Conservation (phyloP, 2,888 invertebrate genomes). For the Abrostola triplasia region DNA sequence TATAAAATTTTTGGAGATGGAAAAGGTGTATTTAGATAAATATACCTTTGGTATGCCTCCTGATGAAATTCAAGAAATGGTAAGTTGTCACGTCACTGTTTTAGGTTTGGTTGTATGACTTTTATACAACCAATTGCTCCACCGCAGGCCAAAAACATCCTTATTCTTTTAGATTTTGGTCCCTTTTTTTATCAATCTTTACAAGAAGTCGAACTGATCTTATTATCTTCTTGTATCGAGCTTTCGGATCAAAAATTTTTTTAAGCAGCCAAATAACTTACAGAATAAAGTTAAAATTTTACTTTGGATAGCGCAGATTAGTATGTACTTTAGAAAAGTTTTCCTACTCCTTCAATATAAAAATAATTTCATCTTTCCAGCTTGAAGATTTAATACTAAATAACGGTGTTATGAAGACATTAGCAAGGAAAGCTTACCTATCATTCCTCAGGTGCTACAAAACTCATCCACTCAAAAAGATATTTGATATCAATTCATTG, state of each 20-base stretch:
- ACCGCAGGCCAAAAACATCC: too few relatives aligned
- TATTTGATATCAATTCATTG: constrained; percentile 96
- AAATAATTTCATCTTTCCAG: constrained; percentile 84
- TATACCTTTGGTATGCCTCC: constrained; percentile 83
- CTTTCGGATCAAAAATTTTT: too few relatives aligned
- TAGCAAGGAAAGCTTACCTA: constrained; percentile 98
- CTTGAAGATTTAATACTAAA: constrained; percentile 96
- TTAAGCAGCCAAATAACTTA: too few relatives aligned
- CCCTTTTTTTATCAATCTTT: not conserved
- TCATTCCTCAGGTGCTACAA: constrained; percentile 98
- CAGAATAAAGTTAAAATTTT: too few relatives aligned
- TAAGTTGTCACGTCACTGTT: constrained; percentile 46
- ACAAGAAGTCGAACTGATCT: not conserved
- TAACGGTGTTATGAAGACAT: constrained; percentile 97
- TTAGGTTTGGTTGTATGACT: not conserved
- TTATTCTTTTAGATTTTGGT: too few relatives aligned
- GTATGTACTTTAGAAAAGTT: too few relatives aligned
- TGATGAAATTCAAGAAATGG: constrained; percentile 76
- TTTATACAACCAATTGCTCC: too few relatives aligned
- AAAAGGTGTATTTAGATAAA: constrained; percentile 97
- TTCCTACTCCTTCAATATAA: too few relatives aligned
- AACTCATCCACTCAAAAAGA: constrained; percentile 96
- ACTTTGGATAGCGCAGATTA: too few relatives aligned
- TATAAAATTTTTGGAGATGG: constrained; percentile 95
- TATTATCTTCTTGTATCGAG: too few relatives aligned